These are phyloP conservation scores for Diplosoma virens DNA, from an alignment of 23 tunicate species.

Conservation along the genomic window DNA sequence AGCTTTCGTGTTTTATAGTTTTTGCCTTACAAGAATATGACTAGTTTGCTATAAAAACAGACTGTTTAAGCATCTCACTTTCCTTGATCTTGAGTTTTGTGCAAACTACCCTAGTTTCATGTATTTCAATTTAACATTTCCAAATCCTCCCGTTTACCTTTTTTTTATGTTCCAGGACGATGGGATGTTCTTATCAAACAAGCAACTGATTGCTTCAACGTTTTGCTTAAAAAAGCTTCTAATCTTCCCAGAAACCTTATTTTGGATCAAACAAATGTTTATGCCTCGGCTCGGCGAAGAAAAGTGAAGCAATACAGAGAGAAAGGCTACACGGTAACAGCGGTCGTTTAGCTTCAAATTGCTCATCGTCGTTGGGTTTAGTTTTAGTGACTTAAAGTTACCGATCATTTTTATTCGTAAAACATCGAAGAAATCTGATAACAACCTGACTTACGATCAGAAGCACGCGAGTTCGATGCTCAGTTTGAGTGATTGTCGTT, in stretches of 20 bases:
- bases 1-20: no score
- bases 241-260: slow-evolving; percentile 59
- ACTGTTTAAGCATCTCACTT: background rate
- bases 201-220: slow-evolving; percentile 80
- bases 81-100: background rate
- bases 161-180: slow-evolving; percentile 41
- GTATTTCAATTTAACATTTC: no score
- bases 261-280: slow-evolving; percentile 89
- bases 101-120: background rate
- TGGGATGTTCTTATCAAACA: slow-evolving; percentile 89
- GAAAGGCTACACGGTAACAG: slow-evolving; percentile 75
- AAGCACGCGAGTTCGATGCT: no score
- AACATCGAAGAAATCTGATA: no score
- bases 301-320: slow-evolving; percentile 85
- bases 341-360: no score
- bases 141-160: background rate
- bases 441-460: no score
- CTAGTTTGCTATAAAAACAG: no score
- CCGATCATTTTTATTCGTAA: no score
- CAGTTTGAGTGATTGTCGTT: no score
- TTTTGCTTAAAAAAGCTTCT: slow-evolving; percentile 73
- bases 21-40: no score
- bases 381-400: no score
- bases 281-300: slow-evolving; percentile 73
- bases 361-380: no score